Base-by-base conservation (phyloP, 2,888 invertebrate genomes). In the Drosophila neoperkinsi region DNA sequence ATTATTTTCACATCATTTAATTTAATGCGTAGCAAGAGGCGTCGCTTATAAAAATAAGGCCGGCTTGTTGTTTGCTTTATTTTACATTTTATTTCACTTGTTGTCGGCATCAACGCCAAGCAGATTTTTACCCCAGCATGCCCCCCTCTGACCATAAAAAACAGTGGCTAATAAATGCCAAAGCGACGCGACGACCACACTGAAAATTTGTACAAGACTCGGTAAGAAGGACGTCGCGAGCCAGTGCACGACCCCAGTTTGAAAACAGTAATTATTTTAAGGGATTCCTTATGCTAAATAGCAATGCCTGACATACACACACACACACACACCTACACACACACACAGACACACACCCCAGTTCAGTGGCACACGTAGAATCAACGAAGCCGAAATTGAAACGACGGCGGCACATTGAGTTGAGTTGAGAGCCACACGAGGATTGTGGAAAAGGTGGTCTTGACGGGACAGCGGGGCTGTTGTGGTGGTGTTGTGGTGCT, bases 1-100 rank as follows among this genome's bases (percentile, higher is more conserved):
- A 90, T 91, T 91, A 91, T 91, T 88, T 91, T 90, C 91, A 86
- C 90, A 90, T 90, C 90, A 91, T 91, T 91, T 91, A 91, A 91
- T 91, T 91, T 91, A 91, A 91, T 91, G 90, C 75, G 73, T 78
- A 80, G 72, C 78, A 55, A 58, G 66, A 66, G 72, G 77, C 55
- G 60, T 38, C 57, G 51, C 68, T 64, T 59, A 59, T 65, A 64
- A 57, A 74, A 71, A 61, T 66, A 71, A 65, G 75, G 76, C 75
- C 75, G 62, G 63, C 57, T 71, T 59, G 69, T 68, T 77, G 77
- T 73, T 77, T 76, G 63, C 70, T 77, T 77, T 77, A 77, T 73
- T 77, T 74, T 77, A 77, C 63, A 77, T 77, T 73, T 84, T 86
- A 84, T 86, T 86, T 86, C 75, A 76, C 80, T 86, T 85, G 82